Percentiles rank a stretch among this genome's conserved stretches.
Evolutionary conservation across 2,113 vertebrate species (phyloP).

Genomic region (Trogon surrucura): DNA sequence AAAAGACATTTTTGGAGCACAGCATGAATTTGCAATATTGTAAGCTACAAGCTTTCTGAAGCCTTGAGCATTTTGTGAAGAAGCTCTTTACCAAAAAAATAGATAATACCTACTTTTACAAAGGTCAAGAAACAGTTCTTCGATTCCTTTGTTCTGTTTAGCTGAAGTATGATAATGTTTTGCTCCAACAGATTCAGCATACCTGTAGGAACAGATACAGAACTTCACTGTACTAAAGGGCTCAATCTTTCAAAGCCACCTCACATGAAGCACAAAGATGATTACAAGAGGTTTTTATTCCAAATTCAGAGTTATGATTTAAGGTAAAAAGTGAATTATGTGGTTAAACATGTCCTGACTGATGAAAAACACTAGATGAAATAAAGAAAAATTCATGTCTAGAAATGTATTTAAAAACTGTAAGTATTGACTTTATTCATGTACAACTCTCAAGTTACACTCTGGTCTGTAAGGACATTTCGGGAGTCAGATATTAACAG

Average conservation of each 20-base stretch:
- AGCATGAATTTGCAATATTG: neutral
- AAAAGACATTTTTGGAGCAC: neutral
- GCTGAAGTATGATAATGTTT: slow-evolving; percentile 98
- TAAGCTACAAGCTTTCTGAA: neutral
- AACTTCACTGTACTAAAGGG: neutral
- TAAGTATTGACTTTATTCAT: neutral
- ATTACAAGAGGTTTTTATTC: neutral
- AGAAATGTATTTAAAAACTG: neutral
- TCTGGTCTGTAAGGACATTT: neutral
- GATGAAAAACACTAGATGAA: neutral
- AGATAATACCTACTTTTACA: slow-evolving; percentile 91
- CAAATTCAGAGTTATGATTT: neutral
- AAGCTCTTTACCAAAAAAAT: neutral
- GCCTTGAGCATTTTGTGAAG: neutral
- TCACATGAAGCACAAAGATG: neutral
- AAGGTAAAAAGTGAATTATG: neutral
- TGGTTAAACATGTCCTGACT: neutral
- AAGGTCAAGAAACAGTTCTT: slow-evolving; percentile 97
- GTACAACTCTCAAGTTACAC: neutral
- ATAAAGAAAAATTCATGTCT: neutral
- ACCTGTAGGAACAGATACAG: slow-evolving; percentile 75
- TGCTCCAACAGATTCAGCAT: slow-evolving; percentile 96
- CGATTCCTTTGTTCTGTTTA: slow-evolving; percentile 98
- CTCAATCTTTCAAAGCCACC: neutral
- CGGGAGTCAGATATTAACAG: neutral